phyloP scores from a whole-genome alignment of 2,888 invertebrate species.

The Luperina testacea region DNA sequence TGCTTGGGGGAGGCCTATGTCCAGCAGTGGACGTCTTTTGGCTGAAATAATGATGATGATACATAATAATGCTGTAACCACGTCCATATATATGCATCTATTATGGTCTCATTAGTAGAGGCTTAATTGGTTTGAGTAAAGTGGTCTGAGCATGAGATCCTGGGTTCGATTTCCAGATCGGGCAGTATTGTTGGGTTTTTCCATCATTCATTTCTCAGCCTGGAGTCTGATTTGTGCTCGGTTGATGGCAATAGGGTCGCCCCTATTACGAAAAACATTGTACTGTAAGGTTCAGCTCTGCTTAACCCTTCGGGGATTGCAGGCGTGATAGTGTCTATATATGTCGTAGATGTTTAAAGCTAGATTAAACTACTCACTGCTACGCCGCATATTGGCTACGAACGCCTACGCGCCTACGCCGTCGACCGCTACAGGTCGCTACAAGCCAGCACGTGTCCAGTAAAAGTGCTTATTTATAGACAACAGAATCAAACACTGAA shows the following conservation, averaged over 20 bases:
- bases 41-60: too few species aligned
- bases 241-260: not conserved
- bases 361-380: not conserved
- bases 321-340: not conserved
- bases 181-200: too few species aligned
- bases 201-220: not conserved
- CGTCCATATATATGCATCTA: too few species aligned
- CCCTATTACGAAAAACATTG: not conserved
- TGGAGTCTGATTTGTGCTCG: not conserved
- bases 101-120: too few species aligned
- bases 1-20: too few species aligned
- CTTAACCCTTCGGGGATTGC: not conserved
- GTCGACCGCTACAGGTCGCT: not conserved
- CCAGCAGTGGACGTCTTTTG: too few species aligned
- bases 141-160: too few species aligned
- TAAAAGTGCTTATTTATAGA: not conserved
- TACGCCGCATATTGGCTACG: slow-evolving; percentile 4
- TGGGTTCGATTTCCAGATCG: too few species aligned
- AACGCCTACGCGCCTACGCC: slow-evolving; percentile 8
- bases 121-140: too few species aligned
- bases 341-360: not conserved
- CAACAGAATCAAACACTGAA: not conserved
- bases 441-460: not conserved
- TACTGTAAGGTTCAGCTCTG: too few species aligned
- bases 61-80: too few species aligned